Evolutionary conservation across 2,113 vertebrate genomes (phyloP).

Genomic region (Alaudala cheleensis): DNA sequence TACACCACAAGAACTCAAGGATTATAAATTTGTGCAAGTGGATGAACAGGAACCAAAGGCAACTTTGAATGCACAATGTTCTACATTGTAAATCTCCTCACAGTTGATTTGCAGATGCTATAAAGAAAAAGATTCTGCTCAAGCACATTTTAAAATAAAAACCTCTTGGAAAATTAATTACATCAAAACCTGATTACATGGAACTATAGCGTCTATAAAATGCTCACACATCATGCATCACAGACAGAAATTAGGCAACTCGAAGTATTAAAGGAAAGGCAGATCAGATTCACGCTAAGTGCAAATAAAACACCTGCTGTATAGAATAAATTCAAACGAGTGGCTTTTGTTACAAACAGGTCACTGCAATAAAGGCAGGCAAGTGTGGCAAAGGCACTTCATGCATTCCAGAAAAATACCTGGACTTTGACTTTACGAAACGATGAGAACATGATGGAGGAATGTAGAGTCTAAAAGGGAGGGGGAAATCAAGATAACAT

Average conservation of each 20-base stretch:
- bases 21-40: background rate
- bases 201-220: background rate
- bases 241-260: slow-evolving; percentile 19
- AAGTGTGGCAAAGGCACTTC: slow-evolving; percentile 53
- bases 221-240: slow-evolving; percentile 66
- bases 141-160: slow-evolving; percentile 22
- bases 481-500: slow-evolving; percentile 69
- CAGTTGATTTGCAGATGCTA: background rate
- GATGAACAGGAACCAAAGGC: slow-evolving; percentile 33
- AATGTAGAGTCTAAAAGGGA: slow-evolving; percentile 75
- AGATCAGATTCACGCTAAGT: background rate
- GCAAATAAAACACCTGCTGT: background rate
- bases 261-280: slow-evolving; percentile 17
- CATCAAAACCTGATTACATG: background rate
- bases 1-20: background rate
- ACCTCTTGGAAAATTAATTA: background rate
- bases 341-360: background rate
- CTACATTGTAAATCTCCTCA: background rate
- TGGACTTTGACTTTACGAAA: slow-evolving; percentile 91
- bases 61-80: background rate
- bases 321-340: background rate
- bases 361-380: slow-evolving; percentile 71
- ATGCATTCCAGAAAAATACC: slow-evolving; percentile 79
- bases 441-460: slow-evolving; percentile 84
- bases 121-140: background rate